Evolutionary conservation across 2,113 vertebrate species (phyloP).

Genomic region (Euleptes europaea): DNA sequence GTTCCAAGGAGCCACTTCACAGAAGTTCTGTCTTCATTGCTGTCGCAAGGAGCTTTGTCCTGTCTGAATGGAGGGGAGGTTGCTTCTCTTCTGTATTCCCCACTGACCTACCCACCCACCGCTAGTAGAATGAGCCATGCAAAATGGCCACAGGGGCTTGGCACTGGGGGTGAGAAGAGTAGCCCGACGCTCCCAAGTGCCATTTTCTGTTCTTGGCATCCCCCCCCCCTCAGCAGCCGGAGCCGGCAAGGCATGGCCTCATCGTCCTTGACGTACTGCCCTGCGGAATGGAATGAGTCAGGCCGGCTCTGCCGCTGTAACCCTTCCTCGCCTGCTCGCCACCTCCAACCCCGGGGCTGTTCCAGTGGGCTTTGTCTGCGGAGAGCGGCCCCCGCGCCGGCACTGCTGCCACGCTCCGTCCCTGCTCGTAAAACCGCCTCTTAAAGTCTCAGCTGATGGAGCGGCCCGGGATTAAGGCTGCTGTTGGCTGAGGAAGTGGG

Average conservation of each 20-base stretch:
- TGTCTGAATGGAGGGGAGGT: too few species aligned
- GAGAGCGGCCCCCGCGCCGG: neutral
- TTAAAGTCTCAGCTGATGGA: constrained; percentile 27
- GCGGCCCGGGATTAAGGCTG: constrained; percentile 32
- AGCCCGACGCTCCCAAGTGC: neutral
- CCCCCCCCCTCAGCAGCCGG: neutral
- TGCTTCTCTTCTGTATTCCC: too few species aligned
- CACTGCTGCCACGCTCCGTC: neutral
- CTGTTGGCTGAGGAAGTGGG: constrained; percentile 16
- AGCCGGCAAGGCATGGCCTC: neutral
- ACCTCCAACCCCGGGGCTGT: neutral
- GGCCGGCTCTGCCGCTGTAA: constrained; percentile 7
- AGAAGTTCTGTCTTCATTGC: too few species aligned
- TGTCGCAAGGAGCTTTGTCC: too few species aligned
- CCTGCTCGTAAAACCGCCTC: constrained; percentile 29
- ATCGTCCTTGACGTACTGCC: constrained; percentile 6
- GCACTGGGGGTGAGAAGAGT: too few species aligned
- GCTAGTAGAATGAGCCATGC: too few species aligned
- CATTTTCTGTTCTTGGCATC: too few species aligned
- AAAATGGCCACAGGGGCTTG: too few species aligned
- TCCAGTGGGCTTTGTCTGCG: neutral
- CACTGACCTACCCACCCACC: too few species aligned
- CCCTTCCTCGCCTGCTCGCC: neutral
- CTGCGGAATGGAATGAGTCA: constrained; percentile 24
- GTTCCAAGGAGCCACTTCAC: too few species aligned